These are phyloP conservation scores for Chalcosyrphus nemorum DNA, from an alignment of 2,888 invertebrate species.

Conservation along the genomic window DNA sequence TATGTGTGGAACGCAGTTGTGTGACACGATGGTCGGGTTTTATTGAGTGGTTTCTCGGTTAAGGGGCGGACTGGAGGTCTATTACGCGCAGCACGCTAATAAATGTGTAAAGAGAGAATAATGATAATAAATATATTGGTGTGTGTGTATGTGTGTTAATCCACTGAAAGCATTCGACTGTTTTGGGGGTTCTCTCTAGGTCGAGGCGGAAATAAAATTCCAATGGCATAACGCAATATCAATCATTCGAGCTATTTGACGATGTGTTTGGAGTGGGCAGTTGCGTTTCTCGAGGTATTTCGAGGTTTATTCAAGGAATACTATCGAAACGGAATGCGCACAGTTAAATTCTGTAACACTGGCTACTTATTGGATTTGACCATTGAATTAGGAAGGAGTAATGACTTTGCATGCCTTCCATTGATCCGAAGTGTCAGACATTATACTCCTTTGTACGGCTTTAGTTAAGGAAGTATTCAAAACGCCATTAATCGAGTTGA, in stretches of 20 bases:
- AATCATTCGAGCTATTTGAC: background rate
- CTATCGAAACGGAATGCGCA: too few species aligned
- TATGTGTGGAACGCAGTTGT: conserved; percentile 46
- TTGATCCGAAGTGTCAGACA: too few species aligned
- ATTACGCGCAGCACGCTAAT: conserved; percentile 40
- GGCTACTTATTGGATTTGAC: too few species aligned
- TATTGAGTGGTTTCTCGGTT: conserved; percentile 39
- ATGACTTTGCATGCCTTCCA: too few species aligned
- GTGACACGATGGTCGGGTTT: conserved; percentile 37
- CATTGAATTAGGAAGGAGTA: too few species aligned
- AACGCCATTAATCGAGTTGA: too few species aligned
- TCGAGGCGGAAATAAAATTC: conserved; percentile 11
- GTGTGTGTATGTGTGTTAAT: conserved; percentile 28
- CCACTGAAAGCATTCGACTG: conserved; percentile 37
- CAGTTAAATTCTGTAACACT: too few species aligned
- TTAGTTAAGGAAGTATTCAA: too few species aligned
- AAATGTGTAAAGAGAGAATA: conserved; percentile 37
- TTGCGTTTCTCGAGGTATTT: background rate
- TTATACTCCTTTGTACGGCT: too few species aligned
- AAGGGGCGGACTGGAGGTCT: background rate
- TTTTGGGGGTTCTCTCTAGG: background rate
- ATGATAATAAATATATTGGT: conserved; percentile 19
- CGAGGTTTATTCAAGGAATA: background rate
- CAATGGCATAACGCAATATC: background rate
- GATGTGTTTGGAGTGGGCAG: background rate